Percentiles rank a stretch among this genome's conserved stretches.
Conservation (phyloP, 2,888 invertebrate species). For the Alloplasta piceator region DNA sequence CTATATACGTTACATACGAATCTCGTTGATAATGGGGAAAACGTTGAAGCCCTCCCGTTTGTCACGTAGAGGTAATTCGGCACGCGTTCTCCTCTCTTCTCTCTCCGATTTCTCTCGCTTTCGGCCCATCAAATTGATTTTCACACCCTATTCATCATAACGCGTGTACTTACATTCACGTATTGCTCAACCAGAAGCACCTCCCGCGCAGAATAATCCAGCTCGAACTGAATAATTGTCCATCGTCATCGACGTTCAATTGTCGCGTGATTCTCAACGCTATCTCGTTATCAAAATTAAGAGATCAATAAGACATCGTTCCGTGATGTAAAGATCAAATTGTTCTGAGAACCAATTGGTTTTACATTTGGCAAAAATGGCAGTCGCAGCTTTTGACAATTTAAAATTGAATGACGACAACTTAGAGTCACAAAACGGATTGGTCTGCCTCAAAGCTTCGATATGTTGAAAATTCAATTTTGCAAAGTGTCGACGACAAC, state of each 20-base stretch:
- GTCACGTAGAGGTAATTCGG: constrained; percentile 83
- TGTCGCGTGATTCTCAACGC: constrained; percentile 21
- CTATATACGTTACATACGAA: constrained; percentile 53
- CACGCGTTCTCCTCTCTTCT: constrained; percentile 79
- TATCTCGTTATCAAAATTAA: background rate
- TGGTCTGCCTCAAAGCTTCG: too few relatives aligned
- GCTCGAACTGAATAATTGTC: constrained; percentile 32
- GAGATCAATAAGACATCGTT: background rate
- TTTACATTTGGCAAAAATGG: too few relatives aligned
- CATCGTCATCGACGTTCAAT: constrained; percentile 32
- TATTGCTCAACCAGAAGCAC: constrained; percentile 21
- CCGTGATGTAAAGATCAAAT: background rate
- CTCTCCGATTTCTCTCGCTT: constrained; percentile 60
- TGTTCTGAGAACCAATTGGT: background rate
- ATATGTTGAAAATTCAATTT: too few relatives aligned
- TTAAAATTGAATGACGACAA: too few relatives aligned
- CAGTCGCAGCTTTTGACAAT: too few relatives aligned
- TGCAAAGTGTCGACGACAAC: too few relatives aligned
- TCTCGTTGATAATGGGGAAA: constrained; percentile 82
- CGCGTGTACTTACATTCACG: constrained; percentile 22
- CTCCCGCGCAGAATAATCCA: constrained; percentile 44
- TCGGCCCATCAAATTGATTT: constrained; percentile 81
- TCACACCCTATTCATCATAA: constrained; percentile 73
- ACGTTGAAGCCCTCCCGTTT: constrained; percentile 81
- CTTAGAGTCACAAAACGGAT: too few relatives aligned